These are phyloP conservation scores for Premnoplex brunnescens DNA, from an alignment of 2,797 vertebrate species.

Conservation along the genomic window DNA sequence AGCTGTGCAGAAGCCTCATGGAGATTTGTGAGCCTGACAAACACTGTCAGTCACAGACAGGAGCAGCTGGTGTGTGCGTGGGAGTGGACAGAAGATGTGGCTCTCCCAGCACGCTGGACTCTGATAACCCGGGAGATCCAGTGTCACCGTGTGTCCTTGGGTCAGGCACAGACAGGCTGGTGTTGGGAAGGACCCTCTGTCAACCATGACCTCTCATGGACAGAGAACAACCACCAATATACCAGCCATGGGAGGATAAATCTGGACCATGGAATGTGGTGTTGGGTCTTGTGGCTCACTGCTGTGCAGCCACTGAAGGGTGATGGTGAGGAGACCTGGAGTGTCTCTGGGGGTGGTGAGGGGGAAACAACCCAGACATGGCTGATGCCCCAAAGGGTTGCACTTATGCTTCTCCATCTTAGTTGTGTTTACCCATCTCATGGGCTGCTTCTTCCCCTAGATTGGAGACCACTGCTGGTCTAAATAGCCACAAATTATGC, in stretches of 20 bases:
- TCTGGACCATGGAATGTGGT: background rate
- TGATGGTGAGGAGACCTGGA: background rate
- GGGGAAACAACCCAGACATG: background rate
- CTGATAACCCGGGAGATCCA: background rate
- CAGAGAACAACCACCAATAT: background rate
- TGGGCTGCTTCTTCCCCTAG: background rate
- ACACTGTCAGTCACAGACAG: conserved; percentile 22
- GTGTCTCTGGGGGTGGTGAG: background rate
- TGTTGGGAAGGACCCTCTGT: background rate
- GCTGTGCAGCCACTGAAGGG: background rate
- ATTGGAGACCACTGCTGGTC: background rate
- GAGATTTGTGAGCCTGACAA: background rate
- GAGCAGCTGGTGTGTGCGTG: conserved; percentile 50
- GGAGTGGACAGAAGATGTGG: conserved; percentile 1
- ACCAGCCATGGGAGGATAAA: background rate
- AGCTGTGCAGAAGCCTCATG: background rate
- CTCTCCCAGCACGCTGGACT: conserved; percentile 25
- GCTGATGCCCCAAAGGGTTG: background rate
- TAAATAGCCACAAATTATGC: background rate
- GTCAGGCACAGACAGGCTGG: background rate
- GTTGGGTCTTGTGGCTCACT: background rate
- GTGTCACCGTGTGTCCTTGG: conserved; percentile 10
- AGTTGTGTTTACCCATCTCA: accelerated
- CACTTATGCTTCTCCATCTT: background rate
- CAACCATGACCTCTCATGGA: background rate